phyloP scores from a whole-genome alignment of 2,797 vertebrate genomes.

The Hozukius guyotensis region DNA sequence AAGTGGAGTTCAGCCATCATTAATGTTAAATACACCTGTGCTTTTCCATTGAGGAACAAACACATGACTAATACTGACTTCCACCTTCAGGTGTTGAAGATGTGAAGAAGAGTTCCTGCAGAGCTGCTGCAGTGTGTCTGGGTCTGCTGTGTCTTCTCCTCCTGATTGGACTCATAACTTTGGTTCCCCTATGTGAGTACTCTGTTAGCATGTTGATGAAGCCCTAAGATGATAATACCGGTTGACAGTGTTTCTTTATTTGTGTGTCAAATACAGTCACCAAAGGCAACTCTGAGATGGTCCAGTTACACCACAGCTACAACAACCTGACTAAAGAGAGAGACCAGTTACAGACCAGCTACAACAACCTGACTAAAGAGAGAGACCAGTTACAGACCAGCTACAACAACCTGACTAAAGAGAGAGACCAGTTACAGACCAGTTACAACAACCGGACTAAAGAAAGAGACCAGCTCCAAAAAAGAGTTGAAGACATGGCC shows the following conservation, averaged over 20 bases:
- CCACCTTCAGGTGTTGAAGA: not conserved
- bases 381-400: not conserved
- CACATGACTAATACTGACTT: not conserved
- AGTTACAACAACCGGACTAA: rapidly evolving
- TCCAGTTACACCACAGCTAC: not conserved
- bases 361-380: not conserved
- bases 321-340: not conserved
- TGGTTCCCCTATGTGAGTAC: not conserved
- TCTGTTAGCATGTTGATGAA: not conserved
- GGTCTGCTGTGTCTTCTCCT: not conserved
- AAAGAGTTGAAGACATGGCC: not conserved
- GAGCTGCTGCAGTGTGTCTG: not conserved
- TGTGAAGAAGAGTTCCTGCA: not conserved
- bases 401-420: not conserved
- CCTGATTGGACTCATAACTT: not conserved
- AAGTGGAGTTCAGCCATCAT: not conserved
- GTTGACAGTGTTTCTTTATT: not conserved
- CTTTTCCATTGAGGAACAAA: not conserved
- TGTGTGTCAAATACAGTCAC: not conserved
- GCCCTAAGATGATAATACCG: not conserved
- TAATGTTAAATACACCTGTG: not conserved
- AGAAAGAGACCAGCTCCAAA: not conserved
- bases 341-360: not conserved
- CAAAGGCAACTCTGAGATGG: not conserved
- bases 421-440: not conserved